phyloP scores from a whole-genome alignment of 1,140 invertebrate genomes.

The Calosoma granatense region DNA sequence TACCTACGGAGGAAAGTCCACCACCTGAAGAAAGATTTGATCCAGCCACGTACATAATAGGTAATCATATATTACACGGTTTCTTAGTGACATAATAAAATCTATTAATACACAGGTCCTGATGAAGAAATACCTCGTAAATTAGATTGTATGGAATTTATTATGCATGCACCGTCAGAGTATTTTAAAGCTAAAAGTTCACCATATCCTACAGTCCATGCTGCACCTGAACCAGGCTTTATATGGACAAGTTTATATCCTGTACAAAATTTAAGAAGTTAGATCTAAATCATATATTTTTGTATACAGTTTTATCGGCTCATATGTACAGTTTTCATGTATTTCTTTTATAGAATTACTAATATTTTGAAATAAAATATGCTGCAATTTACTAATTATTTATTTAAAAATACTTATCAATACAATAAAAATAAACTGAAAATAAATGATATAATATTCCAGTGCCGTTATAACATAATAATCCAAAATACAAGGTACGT shows the following conservation, averaged over 20 bases:
- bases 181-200: conserved; percentile 70
- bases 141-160: conserved; percentile 80
- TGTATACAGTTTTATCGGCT: too few species aligned
- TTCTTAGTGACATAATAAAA: not conserved
- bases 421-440: too few species aligned
- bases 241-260: conserved; percentile 50
- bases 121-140: conserved; percentile 84
- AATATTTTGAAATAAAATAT: too few species aligned
- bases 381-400: too few species aligned
- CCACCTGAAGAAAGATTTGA: conserved; percentile 69
- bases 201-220: conserved; percentile 58
- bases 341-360: too few species aligned
- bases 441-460: too few species aligned
- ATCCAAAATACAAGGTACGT: too few species aligned
- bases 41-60: conserved; percentile 84
- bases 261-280: conserved; percentile 8
- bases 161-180: conserved; percentile 87
- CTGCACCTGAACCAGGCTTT: conserved; percentile 45
- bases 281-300: not conserved
- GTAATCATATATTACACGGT: conserved; percentile 33
- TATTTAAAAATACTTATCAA: too few species aligned
- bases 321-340: too few species aligned
- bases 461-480: too few species aligned
- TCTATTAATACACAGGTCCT: conserved; percentile 58
- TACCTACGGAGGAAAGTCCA: conserved; percentile 76